phyloP scores from a whole-genome alignment of 2,888 invertebrate genomes.

The Atethmia centrago region DNA sequence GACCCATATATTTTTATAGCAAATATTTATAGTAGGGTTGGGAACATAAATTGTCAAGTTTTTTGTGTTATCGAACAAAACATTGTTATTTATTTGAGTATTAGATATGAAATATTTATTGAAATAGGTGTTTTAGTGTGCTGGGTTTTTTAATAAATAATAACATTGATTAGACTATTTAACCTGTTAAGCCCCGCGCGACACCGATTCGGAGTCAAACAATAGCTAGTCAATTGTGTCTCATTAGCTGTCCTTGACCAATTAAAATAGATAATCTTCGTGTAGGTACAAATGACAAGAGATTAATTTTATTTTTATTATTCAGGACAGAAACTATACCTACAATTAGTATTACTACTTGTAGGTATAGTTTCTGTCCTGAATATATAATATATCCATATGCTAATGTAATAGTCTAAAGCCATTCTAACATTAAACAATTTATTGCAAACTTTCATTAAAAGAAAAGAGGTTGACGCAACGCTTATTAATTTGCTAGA shows the following conservation, averaged over 20 bases:
- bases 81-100: conserved; percentile 11
- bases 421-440: background rate
- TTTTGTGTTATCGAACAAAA: conserved; percentile 25
- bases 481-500: conserved; percentile 24
- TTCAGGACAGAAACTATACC: background rate
- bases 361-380: too few relatives aligned
- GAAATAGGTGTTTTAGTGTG: conserved; percentile 7
- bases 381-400: too few relatives aligned
- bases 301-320: too few relatives aligned
- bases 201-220: too few relatives aligned
- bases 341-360: too few relatives aligned
- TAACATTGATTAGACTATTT: background rate
- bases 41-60: conserved; percentile 33
- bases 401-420: background rate
- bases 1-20: conserved; percentile 28
- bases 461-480: conserved; percentile 21
- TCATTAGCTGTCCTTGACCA: too few relatives aligned
- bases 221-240: too few relatives aligned
- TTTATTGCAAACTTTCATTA: conserved; percentile 8
- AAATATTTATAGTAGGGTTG: conserved; percentile 45
- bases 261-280: too few relatives aligned
- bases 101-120: conserved; percentile 8
- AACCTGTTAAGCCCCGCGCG: too few relatives aligned
- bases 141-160: background rate
- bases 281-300: too few relatives aligned